Evolutionary conservation across 2,888 invertebrate genomes (phyloP).

Genomic region (Acronicta aceris): DNA sequence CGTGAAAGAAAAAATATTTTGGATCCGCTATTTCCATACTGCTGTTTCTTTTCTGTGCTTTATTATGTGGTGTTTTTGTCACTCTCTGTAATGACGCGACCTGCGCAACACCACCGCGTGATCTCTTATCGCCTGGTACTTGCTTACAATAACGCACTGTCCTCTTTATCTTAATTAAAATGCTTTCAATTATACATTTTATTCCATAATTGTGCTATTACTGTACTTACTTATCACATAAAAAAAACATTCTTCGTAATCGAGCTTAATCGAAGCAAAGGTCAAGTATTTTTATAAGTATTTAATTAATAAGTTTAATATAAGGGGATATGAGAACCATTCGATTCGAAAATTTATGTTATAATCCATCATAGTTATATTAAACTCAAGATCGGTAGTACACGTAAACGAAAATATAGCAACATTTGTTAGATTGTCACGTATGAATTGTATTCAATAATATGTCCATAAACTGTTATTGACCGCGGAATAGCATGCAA

Average conservation of each 20-base stretch:
- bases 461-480: conserved; percentile 10
- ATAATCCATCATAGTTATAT: neutral
- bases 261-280: neutral
- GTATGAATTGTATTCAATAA: conserved; percentile 40
- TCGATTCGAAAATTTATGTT: neutral
- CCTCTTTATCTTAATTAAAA: conserved; percentile 14
- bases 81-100: conserved; percentile 44
- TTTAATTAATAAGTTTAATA: too few relatives aligned
- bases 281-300: too few relatives aligned
- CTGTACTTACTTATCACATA: conserved; percentile 1
- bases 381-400: neutral
- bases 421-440: conserved; percentile 26
- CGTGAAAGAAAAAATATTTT: too few relatives aligned
- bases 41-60: neutral
- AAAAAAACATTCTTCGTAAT: neutral
- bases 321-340: neutral
- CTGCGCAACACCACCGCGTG: conserved; percentile 37
- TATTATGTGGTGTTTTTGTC: conserved; percentile 1
- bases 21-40: too few relatives aligned
- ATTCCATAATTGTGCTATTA: neutral
- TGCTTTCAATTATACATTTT: conserved; percentile 3
- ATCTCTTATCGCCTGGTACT: conserved; percentile 51
- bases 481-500: conserved; percentile 16
- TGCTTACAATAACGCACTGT: conserved; percentile 23
- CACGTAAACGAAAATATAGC: conserved; percentile 21